phyloP scores from a whole-genome alignment of 2,888 invertebrate genomes.

The Pachycephus smyrnensis region DNA sequence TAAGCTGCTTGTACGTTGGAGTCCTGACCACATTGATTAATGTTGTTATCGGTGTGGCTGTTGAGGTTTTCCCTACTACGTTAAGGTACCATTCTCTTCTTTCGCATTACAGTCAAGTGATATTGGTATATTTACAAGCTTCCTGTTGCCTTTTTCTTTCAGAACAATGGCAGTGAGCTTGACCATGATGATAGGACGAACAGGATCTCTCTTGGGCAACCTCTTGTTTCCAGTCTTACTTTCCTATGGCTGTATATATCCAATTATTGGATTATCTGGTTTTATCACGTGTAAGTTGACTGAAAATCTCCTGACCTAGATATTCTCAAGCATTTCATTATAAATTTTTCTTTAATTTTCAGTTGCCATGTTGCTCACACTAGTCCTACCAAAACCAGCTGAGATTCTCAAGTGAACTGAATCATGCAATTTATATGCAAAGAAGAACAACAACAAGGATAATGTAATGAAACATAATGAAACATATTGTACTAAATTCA shows the following conservation, averaged over 20 bases:
- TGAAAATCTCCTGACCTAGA: neutral
- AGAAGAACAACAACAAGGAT: neutral
- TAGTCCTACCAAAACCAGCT: constrained; percentile 42
- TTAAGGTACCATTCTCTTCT: constrained; percentile 68
- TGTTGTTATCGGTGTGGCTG: constrained; percentile 73
- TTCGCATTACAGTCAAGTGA: constrained; percentile 2
- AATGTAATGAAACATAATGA: neutral
- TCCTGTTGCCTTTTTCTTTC: constrained; percentile 25
- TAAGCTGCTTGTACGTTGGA: constrained; percentile 47
- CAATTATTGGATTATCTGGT: constrained; percentile 43
- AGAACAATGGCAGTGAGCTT: constrained; percentile 64
- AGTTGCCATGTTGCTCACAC: constrained; percentile 44
- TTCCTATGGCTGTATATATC: constrained; percentile 48
- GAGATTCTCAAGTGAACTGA: constrained; percentile 31
- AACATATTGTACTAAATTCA: neutral
- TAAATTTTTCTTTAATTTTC: constrained; percentile 20
- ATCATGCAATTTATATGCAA: neutral
- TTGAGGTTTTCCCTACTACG: constrained; percentile 76
- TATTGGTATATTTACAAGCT: constrained; percentile 20
- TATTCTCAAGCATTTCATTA: neutral
- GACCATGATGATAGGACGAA: constrained; percentile 59
- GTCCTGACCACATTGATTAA: constrained; percentile 42
- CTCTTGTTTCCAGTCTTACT: constrained; percentile 61
- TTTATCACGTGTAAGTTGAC: constrained; percentile 44
- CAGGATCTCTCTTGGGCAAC: constrained; percentile 62